phyloP scores from a whole-genome alignment of 2,888 invertebrate genomes.

The Caenorhabditis sp. region DNA sequence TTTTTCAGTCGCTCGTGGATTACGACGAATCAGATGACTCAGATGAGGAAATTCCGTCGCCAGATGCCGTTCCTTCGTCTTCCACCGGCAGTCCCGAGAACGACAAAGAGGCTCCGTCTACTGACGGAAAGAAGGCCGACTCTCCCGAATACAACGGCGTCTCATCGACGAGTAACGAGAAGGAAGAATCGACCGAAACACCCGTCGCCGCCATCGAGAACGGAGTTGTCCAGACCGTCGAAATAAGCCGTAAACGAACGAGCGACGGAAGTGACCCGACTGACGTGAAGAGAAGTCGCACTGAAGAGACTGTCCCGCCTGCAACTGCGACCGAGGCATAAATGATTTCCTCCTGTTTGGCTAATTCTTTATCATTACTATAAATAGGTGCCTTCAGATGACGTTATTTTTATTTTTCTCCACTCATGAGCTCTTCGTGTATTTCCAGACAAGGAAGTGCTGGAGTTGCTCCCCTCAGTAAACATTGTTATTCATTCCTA shows the following conservation, averaged over 20 bases:
- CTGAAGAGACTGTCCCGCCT: slow-evolving; percentile 13
- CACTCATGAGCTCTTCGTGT: background rate
- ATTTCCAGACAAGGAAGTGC: too few relatives aligned
- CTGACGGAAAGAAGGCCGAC: slow-evolving; percentile 22
- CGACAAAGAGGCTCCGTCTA: slow-evolving; percentile 30
- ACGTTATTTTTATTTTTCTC: background rate
- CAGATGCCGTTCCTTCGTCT: slow-evolving; percentile 63
- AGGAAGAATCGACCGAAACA: slow-evolving; percentile 9
- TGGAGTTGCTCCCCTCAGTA: too few relatives aligned
- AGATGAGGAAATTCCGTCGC: slow-evolving; percentile 42
- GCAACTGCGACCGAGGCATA: slow-evolving; percentile 7
- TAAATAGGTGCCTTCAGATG: slow-evolving; percentile 26
- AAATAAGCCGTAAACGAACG: slow-evolving; percentile 37
- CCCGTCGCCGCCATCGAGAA: slow-evolving; percentile 10
- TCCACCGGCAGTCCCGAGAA: slow-evolving; percentile 65
- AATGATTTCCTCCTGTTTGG: background rate
- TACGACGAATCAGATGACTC: too few relatives aligned
- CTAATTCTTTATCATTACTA: slow-evolving; percentile 26
- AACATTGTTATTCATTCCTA: slow-evolving; percentile 17
- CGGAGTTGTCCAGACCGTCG: background rate
- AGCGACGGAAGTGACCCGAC: slow-evolving; percentile 36
- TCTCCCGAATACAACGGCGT: slow-evolving; percentile 58
- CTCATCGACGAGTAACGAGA: slow-evolving; percentile 52
- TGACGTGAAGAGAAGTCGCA: slow-evolving; percentile 39
- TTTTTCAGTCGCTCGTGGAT: slow-evolving; percentile 65